These are phyloP conservation scores for Nycticryphes semicollaris DNA, from an alignment of 2,113 vertebrate genomes.

Conservation along the genomic window DNA sequence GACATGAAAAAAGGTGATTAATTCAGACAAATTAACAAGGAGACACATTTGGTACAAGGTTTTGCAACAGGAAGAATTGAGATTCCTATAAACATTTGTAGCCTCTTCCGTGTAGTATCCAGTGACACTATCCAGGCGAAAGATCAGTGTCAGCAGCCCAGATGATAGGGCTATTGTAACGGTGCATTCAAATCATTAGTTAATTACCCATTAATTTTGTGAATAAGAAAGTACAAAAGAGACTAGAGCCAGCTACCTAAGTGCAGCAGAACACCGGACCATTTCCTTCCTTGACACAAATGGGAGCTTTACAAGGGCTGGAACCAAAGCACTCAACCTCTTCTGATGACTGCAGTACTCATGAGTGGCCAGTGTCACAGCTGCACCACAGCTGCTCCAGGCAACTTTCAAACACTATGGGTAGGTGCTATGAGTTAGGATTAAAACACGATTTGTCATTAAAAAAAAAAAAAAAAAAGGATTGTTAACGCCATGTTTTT, in stretches of 20 bases:
- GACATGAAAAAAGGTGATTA: background rate
- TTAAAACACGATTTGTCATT: background rate
- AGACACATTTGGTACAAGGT: background rate
- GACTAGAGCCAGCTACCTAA: background rate
- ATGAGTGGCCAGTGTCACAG: slow-evolving; percentile 11
- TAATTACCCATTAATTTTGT: background rate
- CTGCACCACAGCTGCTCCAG: slow-evolving; percentile 50
- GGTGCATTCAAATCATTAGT: background rate
- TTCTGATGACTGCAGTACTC: background rate
- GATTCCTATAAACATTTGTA: background rate
- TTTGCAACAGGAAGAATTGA: background rate
- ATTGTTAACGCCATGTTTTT: background rate
- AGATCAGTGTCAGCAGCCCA: background rate
- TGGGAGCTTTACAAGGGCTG: slow-evolving; percentile 2
- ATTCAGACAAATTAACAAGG: background rate
- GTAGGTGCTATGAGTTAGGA: background rate
- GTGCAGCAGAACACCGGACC: background rate
- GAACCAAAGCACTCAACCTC: background rate
- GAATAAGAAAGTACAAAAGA: background rate
- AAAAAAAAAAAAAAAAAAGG: background rate
- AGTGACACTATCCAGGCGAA: background rate
- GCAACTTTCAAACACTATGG: background rate
- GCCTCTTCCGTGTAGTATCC: background rate
- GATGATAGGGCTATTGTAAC: background rate
- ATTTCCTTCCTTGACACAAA: background rate